Conservation (phyloP, 2,113 vertebrate genomes). For the Raja brachyura region DNA sequence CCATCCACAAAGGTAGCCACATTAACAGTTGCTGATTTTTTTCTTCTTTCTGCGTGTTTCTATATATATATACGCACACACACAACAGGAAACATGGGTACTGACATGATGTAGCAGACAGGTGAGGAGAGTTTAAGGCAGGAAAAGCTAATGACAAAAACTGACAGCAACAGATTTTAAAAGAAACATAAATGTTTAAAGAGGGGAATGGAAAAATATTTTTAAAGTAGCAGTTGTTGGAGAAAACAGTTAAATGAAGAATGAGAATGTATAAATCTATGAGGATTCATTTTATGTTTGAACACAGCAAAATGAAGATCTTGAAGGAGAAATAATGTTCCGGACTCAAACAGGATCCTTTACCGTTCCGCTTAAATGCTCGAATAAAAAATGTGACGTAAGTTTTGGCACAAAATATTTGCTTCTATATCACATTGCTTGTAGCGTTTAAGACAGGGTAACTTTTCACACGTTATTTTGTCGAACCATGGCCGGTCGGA, state of each 20-base stretch:
- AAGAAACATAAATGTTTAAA: background rate
- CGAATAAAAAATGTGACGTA: conserved; percentile 76
- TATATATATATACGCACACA: too few relatives aligned
- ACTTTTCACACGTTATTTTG: background rate
- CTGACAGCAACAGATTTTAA: background rate
- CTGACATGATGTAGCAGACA: background rate
- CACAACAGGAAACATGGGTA: background rate
- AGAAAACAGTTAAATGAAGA: background rate
- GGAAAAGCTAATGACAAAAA: background rate
- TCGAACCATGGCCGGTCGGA: background rate
- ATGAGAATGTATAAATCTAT: too few relatives aligned
- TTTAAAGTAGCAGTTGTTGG: background rate
- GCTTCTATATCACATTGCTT: background rate
- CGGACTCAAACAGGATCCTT: conserved; percentile 68
- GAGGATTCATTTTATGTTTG: conserved; percentile 35
- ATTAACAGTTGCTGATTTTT: too few relatives aligned
- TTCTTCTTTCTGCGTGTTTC: too few relatives aligned
- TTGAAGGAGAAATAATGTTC: conserved; percentile 76
- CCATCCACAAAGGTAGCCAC: background rate
- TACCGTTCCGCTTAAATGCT: conserved; percentile 72
- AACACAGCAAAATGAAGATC: conserved; percentile 69
- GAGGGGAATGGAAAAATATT: background rate
- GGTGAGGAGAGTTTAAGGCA: background rate
- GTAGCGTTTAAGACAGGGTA: background rate
- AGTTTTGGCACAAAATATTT: conserved; percentile 46